phyloP scores from a whole-genome alignment of 92 coral and sea anemone species.

The Blastomussa wellsi region DNA sequence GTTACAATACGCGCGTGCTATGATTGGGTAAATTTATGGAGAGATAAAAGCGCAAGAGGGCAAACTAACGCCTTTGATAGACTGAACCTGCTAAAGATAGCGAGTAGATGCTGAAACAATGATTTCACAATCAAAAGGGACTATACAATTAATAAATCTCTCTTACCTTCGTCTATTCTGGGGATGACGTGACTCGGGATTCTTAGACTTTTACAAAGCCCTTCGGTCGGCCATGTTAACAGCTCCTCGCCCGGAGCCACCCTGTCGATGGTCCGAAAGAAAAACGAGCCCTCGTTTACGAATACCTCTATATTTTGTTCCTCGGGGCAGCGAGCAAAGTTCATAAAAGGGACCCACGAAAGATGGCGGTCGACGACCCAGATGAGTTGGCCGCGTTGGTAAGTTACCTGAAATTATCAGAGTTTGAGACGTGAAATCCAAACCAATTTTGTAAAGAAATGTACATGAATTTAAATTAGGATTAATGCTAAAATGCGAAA shows the following conservation, averaged over 20 bases:
- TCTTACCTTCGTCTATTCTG: constrained; percentile 21
- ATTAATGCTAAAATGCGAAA: too few relatives aligned
- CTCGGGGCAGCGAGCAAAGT: constrained; percentile 80
- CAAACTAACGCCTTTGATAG: neutral
- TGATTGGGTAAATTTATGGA: neutral
- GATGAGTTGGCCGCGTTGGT: constrained; percentile 77
- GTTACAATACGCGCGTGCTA: too few relatives aligned
- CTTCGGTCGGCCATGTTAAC: constrained; percentile 82
- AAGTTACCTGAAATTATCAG: constrained; percentile 62
- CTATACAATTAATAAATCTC: neutral
- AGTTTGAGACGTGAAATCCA: too few relatives aligned
- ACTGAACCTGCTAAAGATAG: neutral
- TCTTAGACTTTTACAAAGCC: constrained; percentile 64
- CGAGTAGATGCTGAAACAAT: neutral
- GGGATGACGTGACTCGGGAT: constrained; percentile 49
- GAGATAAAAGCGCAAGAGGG: too few relatives aligned
- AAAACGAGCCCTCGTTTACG: constrained; percentile 72
- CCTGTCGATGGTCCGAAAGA: constrained; percentile 73
- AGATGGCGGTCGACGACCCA: constrained; percentile 88
- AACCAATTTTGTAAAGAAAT: too few relatives aligned
- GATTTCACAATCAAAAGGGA: neutral
- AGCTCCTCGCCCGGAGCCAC: constrained; percentile 87
- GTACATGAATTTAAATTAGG: too few relatives aligned
- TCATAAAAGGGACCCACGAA: constrained; percentile 87
- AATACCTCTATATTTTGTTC: constrained; percentile 89